Base-by-base conservation (phyloP, 2,113 vertebrate genomes). In the Scolopax mira region DNA sequence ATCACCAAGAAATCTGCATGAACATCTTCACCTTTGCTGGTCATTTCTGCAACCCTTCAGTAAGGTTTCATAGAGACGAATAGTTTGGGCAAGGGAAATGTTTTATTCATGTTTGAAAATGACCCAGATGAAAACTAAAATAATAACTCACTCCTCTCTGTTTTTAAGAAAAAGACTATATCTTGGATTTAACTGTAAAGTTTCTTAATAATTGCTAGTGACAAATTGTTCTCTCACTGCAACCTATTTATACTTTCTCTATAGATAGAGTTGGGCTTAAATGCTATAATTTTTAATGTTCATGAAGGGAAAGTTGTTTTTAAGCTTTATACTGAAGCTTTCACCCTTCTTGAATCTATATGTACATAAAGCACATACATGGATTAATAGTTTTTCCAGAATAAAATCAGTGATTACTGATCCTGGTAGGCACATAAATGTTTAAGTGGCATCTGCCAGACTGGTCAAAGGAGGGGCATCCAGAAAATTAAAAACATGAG, bases 61-160 rank as follows among this genome's bases (percentile, higher is more conserved):
- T 55, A 84, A 89, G 65, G 52, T 82, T 77, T 86, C 31, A 8
- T 19, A 46, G 74, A 89, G 87, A 94, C 8, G 54, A 92, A 95
- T 46, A 88, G 65, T 46, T 88, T 62, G 88, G 49, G 84, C 86
- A 30, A 58, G 75, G 49, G 19, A 94, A 86, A 97, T 96, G 88
- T 97, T 96, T 96, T 96, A 96, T 96, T 97, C 93, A 96, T 96
- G 77, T 2, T 41, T 9, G 37, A 88, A 96, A 95, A 88, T 79
- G 94, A 95, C 93, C 88, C 65, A 94, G 87, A 52, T 55, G 93
- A 75, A 96, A 79, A 69, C 61, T 79, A 49, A 96, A 87, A 90
- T 54, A 86, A 95, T 94, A 91, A 95, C 79, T 96, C 93, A 88
- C 30, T 58, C 49, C 41, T 62, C 80, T 57, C 62, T 87, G 78